Percentiles rank a stretch among this genome's conserved stretches.
phyloP scores from a whole-genome alignment of 1,140 invertebrate genomes.

The Bombus breviceps region DNA sequence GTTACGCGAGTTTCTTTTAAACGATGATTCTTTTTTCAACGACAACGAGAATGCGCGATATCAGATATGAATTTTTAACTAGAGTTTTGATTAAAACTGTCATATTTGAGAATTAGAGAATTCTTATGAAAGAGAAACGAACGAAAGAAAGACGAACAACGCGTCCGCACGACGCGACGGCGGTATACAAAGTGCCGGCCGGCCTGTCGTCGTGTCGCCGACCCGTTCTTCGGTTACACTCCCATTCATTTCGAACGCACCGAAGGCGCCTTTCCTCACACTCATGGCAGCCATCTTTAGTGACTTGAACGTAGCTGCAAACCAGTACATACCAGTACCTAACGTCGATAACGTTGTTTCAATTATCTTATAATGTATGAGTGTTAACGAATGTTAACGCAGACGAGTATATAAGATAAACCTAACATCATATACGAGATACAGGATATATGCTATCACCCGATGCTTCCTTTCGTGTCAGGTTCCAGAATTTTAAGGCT shows the following conservation, averaged over 20 bases:
- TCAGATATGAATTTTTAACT: neutral
- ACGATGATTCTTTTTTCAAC: too few relatives aligned
- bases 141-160: neutral
- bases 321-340: accelerated
- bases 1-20: neutral
- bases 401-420: too few relatives aligned
- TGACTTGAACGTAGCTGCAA: neutral
- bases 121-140: neutral
- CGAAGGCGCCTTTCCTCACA: slow-evolving; percentile 22
- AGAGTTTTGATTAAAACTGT: neutral
- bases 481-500: too few relatives aligned
- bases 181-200: slow-evolving; percentile 73
- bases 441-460: too few relatives aligned
- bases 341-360: neutral
- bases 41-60: neutral
- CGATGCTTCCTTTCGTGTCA: too few relatives aligned
- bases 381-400: too few relatives aligned
- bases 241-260: slow-evolving; percentile 48
- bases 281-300: neutral
- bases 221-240: slow-evolving; percentile 40
- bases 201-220: slow-evolving; percentile 39
- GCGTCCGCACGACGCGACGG: slow-evolving; percentile 67
- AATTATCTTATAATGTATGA: neutral
- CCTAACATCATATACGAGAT: too few relatives aligned
- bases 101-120: neutral